Evolutionary conservation across 1,140 invertebrate genomes (phyloP), one percentile per base, ranked within the genome.

Genomic region (Aphidius ervi): DNA sequence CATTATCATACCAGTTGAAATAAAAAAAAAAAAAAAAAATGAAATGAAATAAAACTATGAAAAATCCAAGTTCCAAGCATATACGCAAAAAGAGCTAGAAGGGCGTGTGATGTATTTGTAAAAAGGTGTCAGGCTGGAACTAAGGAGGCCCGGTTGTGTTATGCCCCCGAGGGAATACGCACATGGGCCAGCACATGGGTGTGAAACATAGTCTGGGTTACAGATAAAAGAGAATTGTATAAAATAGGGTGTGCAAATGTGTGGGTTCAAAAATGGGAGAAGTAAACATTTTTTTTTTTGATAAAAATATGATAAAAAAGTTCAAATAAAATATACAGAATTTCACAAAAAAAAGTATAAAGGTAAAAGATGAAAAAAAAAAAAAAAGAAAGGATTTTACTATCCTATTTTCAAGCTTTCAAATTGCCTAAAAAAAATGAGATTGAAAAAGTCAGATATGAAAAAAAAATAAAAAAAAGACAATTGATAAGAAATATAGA

Each of bases 221-320:
- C 72, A 73, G 77, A 78, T 78, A 79, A 80, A 78, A 78, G 75
- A 76, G 78, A 80, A 78, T 79, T 74, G 73, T 78, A 77, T 77
- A 77, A 77, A 79, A 75, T 72, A 65, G 73, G 76, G 73, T 65
- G 68, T 58, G 64, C 59, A 53, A 43, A 37, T 53, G 54, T 41
- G 53, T 56, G 62, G 62, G 58, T 20, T 31, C 4, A 31, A 31
- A 31, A 31, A 31, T 31, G 23, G 23, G 23, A 4, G 23, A 3
- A 4, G 23, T 31, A 31, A 31, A 31, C n/a, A 31, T 31, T 31
- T 31, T 16, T 43, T 6, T 43, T 43, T 9, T 43, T 43, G 42
- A 9, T 9, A 43, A 43, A 43, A 43, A 6, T 43, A 7, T 2
- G 9, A 43, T 43, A 10, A 43, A 7, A 43, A 43, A 10, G 5